Conservation (phyloP, 2,888 invertebrate species). For the Cephonodes hylas region DNA sequence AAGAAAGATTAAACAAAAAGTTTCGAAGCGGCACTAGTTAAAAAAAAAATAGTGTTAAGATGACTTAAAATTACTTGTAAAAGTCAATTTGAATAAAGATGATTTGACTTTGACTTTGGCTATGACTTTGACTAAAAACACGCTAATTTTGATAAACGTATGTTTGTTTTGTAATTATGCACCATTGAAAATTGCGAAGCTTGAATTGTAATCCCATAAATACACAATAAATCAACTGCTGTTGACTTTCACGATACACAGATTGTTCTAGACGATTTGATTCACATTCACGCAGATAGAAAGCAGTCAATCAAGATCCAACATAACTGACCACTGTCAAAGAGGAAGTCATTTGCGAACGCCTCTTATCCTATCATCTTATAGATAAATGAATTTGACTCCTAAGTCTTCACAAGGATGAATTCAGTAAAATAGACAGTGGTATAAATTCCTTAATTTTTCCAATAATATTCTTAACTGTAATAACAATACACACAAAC, state of each 20-base stretch:
- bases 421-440: conserved; percentile 10
- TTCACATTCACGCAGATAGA: conserved; percentile 14
- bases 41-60: too few species aligned
- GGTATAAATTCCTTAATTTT: not conserved
- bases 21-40: too few species aligned
- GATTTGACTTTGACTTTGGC: too few species aligned
- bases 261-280: not conserved
- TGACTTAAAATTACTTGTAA: too few species aligned
- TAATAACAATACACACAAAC: not conserved
- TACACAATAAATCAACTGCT: too few species aligned
- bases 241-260: not conserved
- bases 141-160: too few species aligned
- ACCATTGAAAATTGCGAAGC: too few species aligned
- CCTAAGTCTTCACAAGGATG: conserved; percentile 26
- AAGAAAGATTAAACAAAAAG: too few species aligned
- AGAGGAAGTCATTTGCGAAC: conserved; percentile 57
- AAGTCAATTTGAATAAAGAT: too few species aligned
- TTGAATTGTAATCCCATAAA: too few species aligned
- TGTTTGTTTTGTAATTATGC: too few species aligned
- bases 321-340: conserved; percentile 17
- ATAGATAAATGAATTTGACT: conserved; percentile 56
- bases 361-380: conserved; percentile 59
- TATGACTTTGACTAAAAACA: too few species aligned
- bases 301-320: conserved; percentile 20
- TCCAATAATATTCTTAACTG: not conserved